Base-by-base conservation (phyloP, 2,888 invertebrate genomes). In the Trissolcus brochymenae region DNA sequence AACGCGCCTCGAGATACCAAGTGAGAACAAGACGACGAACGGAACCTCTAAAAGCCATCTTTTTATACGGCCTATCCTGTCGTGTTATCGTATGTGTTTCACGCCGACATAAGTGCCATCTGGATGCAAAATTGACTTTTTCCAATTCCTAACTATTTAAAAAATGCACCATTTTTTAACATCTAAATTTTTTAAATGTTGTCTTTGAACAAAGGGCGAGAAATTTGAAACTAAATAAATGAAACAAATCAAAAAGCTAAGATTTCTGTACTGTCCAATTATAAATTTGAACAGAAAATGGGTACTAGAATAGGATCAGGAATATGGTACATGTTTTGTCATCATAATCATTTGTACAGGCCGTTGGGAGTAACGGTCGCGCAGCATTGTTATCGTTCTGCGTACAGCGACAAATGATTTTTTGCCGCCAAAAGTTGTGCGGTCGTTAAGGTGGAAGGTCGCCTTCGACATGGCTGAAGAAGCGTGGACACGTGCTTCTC, bases 381-480 rank as follows among this genome's bases (percentile, higher is more conserved):
- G 35, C 49, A 6, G 57, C 68, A 74, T 74, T 70, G 78, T 78
- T 78, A 74, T 78, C 68, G 78, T 78, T 78, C 78, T 73, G 78
- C 73, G 78, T 78, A 46, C 16, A 78, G 70, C 74, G 68, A 65
- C 61, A 67, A 41, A 74, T 59, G 21, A 68, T 73, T 77, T 73
- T 77, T 72, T 72, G 73, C 68, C 68, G 77, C 56, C 70, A 61
- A 74, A 78, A 78, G 78, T 73, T 70, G 78, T 70, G 73, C 78
- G 70, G 73, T 78, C 77, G 77, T 78, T 78, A 74, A 74, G 73
- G 77, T 68, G 77, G 68, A 78, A 78, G 77, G 77, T 78, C 77
- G 78, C 49, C 70, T 73, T 73, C 77, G 73, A 68, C 68, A 68
- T 61, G 66, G 60, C 70, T 65, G 55, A 70, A 74, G 73, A 74